phyloP scores from a whole-genome alignment of 2,797 vertebrate genomes.

The Argentina silus region DNA sequence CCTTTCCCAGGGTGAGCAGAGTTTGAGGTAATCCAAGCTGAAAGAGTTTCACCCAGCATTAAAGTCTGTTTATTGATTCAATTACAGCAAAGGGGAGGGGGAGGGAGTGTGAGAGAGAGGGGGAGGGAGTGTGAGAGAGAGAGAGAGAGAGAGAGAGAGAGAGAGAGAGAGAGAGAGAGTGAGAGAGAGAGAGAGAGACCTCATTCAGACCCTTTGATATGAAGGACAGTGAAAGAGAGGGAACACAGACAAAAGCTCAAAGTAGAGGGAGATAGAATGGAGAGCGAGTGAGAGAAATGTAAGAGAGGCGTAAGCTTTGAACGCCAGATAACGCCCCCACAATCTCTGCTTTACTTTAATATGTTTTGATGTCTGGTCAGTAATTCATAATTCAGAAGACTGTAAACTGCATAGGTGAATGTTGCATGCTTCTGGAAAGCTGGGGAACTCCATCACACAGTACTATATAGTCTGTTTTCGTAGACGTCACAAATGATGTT shows the following conservation, averaged over 20 bases:
- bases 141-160: not conserved
- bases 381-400: no score
- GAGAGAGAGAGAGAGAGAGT: constrained; percentile 22
- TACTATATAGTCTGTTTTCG: no score
- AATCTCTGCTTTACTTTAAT: no score
- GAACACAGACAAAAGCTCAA: constrained; percentile 61
- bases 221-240: constrained; percentile 49
- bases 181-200: constrained; percentile 24
- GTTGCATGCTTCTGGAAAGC: no score
- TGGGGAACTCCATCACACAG: no score
- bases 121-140: not conserved
- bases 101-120: constrained; percentile 2
- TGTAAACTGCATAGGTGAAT: no score
- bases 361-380: no score
- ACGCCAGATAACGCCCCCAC: no score
- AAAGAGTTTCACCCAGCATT: constrained; percentile 38
- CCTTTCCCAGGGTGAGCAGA: constrained; percentile 45
- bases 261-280: constrained; percentile 19
- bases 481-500: no score
- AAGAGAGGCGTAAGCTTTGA: no score
- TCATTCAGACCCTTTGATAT: no score
- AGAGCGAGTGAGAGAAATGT: constrained; percentile 19
- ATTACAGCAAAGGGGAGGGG: constrained; percentile 47
- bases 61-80: constrained; percentile 67
- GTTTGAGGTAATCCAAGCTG: constrained; percentile 54